phyloP scores from a whole-genome alignment of 2,888 invertebrate species.

The Maniola hyperantus region DNA sequence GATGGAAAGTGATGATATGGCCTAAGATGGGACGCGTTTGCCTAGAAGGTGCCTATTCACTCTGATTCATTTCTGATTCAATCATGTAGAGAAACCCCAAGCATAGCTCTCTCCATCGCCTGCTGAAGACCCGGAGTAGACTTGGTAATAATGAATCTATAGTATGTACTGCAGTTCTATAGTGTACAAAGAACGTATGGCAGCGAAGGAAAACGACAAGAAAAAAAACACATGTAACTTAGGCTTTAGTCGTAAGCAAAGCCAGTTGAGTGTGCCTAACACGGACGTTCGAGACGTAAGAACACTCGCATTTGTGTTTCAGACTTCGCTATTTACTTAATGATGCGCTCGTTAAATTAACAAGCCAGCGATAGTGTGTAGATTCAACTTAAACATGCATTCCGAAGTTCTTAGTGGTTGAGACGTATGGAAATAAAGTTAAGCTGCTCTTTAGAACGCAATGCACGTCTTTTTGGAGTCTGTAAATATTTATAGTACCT shows the following conservation, averaged over 20 bases:
- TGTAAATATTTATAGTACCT: background rate
- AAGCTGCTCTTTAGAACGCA: background rate
- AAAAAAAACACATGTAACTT: conserved; percentile 3
- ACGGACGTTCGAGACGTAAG: conserved; percentile 32
- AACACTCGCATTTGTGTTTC: conserved; percentile 47
- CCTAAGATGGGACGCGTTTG: too few species aligned
- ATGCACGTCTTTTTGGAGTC: background rate
- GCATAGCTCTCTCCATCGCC: too few species aligned
- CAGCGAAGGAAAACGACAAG: conserved; percentile 1
- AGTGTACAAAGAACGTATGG: background rate
- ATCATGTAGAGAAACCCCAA: too few species aligned
- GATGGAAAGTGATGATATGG: too few species aligned
- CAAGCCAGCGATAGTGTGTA: conserved; percentile 40
- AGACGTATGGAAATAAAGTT: background rate
- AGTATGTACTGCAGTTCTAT: background rate
- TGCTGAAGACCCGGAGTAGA: too few species aligned
- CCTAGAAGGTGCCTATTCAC: too few species aligned
- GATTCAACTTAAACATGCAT: conserved; percentile 36
- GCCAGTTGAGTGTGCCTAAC: conserved; percentile 43
- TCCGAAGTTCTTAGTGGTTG: conserved; percentile 16
- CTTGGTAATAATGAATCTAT: background rate
- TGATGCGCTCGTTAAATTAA: conserved; percentile 48
- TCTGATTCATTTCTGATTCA: too few species aligned
- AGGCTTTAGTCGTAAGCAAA: conserved; percentile 30
- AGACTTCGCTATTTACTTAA: conserved; percentile 43